Evolutionary conservation across 2,797 vertebrate genomes (phyloP).

Genomic region (Podarcis lilfordi): DNA sequence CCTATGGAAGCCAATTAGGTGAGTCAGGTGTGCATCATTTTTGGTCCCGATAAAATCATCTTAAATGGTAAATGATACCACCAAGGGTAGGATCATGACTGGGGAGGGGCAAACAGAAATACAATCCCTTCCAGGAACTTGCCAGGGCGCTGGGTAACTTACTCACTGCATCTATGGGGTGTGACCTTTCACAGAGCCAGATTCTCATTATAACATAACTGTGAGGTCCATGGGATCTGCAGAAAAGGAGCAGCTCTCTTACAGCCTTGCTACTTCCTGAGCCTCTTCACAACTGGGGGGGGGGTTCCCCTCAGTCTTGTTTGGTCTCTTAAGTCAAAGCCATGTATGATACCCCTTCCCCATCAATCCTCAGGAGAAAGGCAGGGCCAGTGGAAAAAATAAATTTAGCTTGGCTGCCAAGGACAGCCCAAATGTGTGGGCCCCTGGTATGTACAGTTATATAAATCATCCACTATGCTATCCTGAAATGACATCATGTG

Average conservation of each 20-base stretch:
- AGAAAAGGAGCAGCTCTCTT: background rate
- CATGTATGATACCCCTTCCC: background rate
- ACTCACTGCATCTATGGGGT: too few relatives aligned
- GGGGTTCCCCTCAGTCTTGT: too few relatives aligned
- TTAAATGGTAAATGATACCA: background rate
- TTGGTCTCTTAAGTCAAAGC: background rate
- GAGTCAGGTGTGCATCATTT: background rate
- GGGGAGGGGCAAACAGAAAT: background rate
- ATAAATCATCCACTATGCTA: too few relatives aligned
- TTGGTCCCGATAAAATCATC: background rate
- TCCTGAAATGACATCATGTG: background rate
- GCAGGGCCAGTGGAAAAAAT: background rate
- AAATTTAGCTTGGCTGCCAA: background rate
- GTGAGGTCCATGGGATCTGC: background rate
- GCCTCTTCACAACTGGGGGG: too few relatives aligned
- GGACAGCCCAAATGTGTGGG: background rate
- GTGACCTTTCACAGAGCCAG: background rate
- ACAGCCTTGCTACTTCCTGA: background rate
- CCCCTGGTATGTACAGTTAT: background rate
- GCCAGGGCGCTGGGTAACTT: background rate
- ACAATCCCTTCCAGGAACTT: background rate
- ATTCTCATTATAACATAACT: background rate
- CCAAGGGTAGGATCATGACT: background rate
- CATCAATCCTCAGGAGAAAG: background rate
- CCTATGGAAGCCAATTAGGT: too few relatives aligned